These are phyloP conservation scores for Apoda limacodes DNA, from an alignment of 2,888 invertebrate species.

Conservation along the genomic window DNA sequence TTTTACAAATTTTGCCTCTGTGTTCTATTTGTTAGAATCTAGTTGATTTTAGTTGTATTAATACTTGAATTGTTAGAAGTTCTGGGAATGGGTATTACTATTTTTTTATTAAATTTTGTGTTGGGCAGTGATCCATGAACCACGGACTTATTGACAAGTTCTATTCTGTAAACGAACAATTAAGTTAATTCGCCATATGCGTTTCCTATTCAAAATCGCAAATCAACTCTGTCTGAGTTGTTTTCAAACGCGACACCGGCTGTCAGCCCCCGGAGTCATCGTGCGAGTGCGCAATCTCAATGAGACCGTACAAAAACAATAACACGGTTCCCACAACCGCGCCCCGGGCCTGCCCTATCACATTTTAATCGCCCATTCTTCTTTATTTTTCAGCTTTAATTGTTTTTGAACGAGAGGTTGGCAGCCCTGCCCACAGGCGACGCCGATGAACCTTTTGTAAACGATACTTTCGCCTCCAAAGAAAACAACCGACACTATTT, in stretches of 20 bases:
- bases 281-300: slow-evolving; percentile 39
- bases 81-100: too few relatives aligned
- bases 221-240: slow-evolving; percentile 27
- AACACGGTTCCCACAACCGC: slow-evolving; percentile 46
- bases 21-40: too few relatives aligned
- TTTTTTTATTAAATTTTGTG: too few relatives aligned
- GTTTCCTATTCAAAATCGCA: slow-evolving; percentile 22
- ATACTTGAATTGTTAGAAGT: too few relatives aligned
- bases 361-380: slow-evolving; percentile 27
- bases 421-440: slow-evolving; percentile 48
- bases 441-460: slow-evolving; percentile 24
- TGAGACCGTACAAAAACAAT: slow-evolving; percentile 42
- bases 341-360: slow-evolving; percentile 38
- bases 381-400: slow-evolving; percentile 47
- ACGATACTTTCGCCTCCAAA: slow-evolving; percentile 27
- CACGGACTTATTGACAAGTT: slow-evolving; percentile 26
- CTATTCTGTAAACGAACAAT: slow-evolving; percentile 20
- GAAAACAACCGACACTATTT: slow-evolving; percentile 12
- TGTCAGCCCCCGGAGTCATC: slow-evolving; percentile 20
- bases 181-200: slow-evolving; percentile 29
- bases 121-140: too few relatives aligned
- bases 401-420: slow-evolving; percentile 56
- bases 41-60: too few relatives aligned
- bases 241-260: slow-evolving; percentile 24
- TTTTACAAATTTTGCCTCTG: too few relatives aligned